A percentile compares a stretch with the other conserved stretches of the same genome.
Conservation (phyloP, 2,888 invertebrate species). For the Rutpela maculata region DNA sequence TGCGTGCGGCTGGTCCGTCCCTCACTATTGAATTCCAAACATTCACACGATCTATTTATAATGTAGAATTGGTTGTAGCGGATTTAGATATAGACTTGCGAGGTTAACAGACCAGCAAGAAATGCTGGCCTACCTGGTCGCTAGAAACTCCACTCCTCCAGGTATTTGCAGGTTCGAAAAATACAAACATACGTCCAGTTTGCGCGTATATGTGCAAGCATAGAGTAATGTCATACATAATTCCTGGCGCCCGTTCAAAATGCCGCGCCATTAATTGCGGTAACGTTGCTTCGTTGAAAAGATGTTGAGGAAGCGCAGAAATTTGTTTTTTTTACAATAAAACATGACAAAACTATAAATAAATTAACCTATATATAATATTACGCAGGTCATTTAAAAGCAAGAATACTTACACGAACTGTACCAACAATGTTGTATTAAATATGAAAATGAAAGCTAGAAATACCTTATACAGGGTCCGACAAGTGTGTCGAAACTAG, state of each 20-base stretch:
- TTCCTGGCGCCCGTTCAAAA: slow-evolving; percentile 32
- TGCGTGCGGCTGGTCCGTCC: slow-evolving; percentile 6
- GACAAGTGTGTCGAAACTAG: too few relatives aligned
- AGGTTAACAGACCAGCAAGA: slow-evolving; percentile 34
- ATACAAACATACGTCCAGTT: neutral
- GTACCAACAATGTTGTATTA: too few relatives aligned
- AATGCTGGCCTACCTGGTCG: slow-evolving; percentile 17
- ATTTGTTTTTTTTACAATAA: neutral
- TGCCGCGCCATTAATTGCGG: slow-evolving; percentile 5
- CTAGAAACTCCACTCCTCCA: slow-evolving; percentile 19
- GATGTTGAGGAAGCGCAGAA: slow-evolving; percentile 22
- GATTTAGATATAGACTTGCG: slow-evolving; percentile 31
- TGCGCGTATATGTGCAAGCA: neutral
- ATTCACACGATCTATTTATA: slow-evolving; percentile 47
- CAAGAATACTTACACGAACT: too few relatives aligned
- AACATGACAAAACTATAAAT: neutral
- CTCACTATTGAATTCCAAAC: slow-evolving; percentile 41
- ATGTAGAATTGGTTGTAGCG: slow-evolving; percentile 37
- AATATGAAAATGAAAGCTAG: too few relatives aligned
- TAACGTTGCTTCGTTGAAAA: neutral
- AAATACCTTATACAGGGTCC: too few relatives aligned
- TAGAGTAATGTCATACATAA: neutral
- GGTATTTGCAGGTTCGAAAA: slow-evolving; percentile 28
- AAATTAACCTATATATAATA: neutral
- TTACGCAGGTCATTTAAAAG: neutral